Evolutionary conservation across 1,140 invertebrate species (phyloP), one percentile per base, ranked within the genome.

Genomic region (Aphaenogaster rudis): DNA sequence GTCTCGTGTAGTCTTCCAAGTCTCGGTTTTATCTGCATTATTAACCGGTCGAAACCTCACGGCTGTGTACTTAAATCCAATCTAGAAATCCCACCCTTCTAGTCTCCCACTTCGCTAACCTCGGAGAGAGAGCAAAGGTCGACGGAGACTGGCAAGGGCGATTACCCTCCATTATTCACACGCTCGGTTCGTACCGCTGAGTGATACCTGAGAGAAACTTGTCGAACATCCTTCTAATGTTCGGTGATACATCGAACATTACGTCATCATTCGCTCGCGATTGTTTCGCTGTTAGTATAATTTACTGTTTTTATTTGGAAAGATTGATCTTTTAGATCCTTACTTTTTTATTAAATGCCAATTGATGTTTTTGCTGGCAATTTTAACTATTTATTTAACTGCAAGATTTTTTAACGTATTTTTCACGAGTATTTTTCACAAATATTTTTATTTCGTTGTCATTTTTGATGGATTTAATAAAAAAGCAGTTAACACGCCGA

Each of bases 161-260:
- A 95, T 95, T 94, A 93, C 90, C 86, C 91, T 95, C 88, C 88
- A 95, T 94, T 95, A 95, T 95, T 94, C 93, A 95, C 92, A 92
- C 94, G 90, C 88, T 92, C 92, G 86, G 86, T 93, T 93, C 92
- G 91, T 92, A 88, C 87, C 92, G 91, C 77, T 92, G 91, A 90
- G 87, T 93, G 94, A 94, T 94, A 94, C 91, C 88, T 87, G 78
- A 90, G 90, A 78, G 88, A 91, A 90, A 88, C 88, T 90, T 84
- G 88, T 87, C 86, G 88, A 90, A 87, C 88, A 86, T 86, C 86
- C 57, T 77, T 85, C 66, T 86, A 59, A 64, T 76, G 59, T 74
- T 76, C 67, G 21, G 36, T 33, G 79, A 88, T 78, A 80, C 42
- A 39, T 52, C n/a, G 17, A 54, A 45, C 7, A 48, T 36, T 52